Evolutionary conservation across 2,888 invertebrate species (phyloP), one percentile per base, ranked within the genome.

Genomic region (Dichetophora obliterata): DNA sequence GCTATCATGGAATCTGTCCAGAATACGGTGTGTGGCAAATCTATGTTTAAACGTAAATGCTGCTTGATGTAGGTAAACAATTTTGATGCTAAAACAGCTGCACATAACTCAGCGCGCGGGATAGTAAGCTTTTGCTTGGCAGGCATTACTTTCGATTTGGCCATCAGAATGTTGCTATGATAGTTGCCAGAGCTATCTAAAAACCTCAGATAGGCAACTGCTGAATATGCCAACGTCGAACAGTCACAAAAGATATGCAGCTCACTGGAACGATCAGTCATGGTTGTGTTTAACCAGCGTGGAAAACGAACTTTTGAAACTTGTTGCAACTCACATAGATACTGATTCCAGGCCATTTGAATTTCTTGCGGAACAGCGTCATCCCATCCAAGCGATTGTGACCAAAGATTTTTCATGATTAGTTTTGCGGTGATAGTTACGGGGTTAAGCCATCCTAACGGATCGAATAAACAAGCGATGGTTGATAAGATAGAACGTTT

Each of bases 401-500:
- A 54, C 59, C 70, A 61, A 34, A 77, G 27, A n/a, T 76, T 5
- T 50, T 76, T 66, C 72, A 76, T 66, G 8, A 73, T 77, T 16
- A 77, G 31, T 34, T 77, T 69, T 14, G 68, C 80, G 43, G 66
- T 75, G 2, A 78, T 48, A 14, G 75, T 24, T 4, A 75, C 66
- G 22, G 80, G 75, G 31, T 63, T 75, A 9, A 75, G 52, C 78
- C 75, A 78, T 14, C 75, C 79, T 73, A n/a, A n/a, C n/a, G n/a
- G n/a, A n/a, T n/a, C n/a, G n/a, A n/a, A n/a, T n/a, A n/a, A n/a
- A n/a, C n/a, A n/a, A n/a, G n/a, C n/a, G n/a, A n/a, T n/a, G n/a
- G n/a, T n/a, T n/a, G n/a, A n/a, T n/a, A n/a, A n/a, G n/a, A n/a
- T n/a, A n/a, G n/a, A n/a, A n/a, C n/a, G 59, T 31, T 75, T 77